Conservation (phyloP, 2,888 invertebrate genomes). For the Ormyrus pomaceus region DNA sequence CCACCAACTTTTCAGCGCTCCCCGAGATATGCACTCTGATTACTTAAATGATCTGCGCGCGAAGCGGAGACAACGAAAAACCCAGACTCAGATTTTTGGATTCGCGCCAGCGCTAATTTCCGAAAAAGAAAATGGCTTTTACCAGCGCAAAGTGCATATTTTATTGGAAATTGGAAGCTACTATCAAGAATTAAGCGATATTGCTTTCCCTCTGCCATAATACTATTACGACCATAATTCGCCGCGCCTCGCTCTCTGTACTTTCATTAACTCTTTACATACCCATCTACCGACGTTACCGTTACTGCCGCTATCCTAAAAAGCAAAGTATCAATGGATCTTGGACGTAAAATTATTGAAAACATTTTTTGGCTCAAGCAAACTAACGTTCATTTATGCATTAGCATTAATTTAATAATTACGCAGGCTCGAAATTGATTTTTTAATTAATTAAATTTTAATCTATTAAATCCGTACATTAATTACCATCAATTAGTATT, state of each 20-base stretch:
- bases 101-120: constrained; percentile 23
- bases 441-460: too few relatives aligned
- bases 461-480: too few relatives aligned
- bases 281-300: background rate
- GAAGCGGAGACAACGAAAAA: background rate
- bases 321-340: too few relatives aligned
- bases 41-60: background rate
- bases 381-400: too few relatives aligned
- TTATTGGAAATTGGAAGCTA: constrained; percentile 30
- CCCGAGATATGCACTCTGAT: background rate
- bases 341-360: too few relatives aligned
- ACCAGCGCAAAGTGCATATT: constrained; percentile 11
- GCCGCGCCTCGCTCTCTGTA: background rate
- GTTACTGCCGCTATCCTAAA: too few relatives aligned
- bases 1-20: background rate
- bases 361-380: too few relatives aligned
- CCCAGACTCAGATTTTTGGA: constrained; percentile 30
- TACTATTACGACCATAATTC: background rate
- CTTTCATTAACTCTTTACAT: constrained; percentile 23
- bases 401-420: too few relatives aligned
- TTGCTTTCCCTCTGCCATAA: background rate
- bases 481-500: too few relatives aligned
- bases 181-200: constrained; percentile 38
- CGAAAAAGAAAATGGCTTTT: constrained; percentile 20
- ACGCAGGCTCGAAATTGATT: too few relatives aligned